These are phyloP conservation scores for Chouioia cunea DNA, from an alignment of 2,888 invertebrate genomes.

Conservation along the genomic window DNA sequence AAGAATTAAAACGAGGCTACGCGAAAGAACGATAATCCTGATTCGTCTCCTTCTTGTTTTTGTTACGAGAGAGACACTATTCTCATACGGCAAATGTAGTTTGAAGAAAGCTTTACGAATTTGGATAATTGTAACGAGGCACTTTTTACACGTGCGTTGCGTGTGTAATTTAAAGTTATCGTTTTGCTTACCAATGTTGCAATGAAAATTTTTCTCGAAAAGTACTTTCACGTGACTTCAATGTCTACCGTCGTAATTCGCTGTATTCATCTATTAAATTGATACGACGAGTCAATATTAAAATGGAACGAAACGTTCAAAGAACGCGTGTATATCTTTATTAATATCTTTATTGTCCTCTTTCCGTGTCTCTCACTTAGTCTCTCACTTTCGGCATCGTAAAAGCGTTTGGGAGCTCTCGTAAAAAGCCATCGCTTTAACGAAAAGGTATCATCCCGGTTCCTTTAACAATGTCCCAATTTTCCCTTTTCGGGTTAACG, in stretches of 20 bases:
- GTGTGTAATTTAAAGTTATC: background rate
- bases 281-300: too few relatives aligned
- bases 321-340: too few relatives aligned
- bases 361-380: background rate
- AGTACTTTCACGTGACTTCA: conserved; percentile 7
- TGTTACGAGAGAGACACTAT: conserved; percentile 23
- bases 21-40: conserved; percentile 19
- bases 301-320: too few relatives aligned
- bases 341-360: too few relatives aligned
- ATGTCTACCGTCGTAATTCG: too few relatives aligned
- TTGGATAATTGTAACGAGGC: conserved; percentile 2
- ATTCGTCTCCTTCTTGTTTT: conserved; percentile 18
- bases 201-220: too few relatives aligned
- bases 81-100: background rate
- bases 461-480: conserved; percentile 17
- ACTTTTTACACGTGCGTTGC: too few relatives aligned
- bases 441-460: too few relatives aligned
- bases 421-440: too few relatives aligned
- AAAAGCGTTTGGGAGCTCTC: conserved; percentile 1
- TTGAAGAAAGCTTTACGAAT: conserved; percentile 31
- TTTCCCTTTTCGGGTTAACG: conserved; percentile 21
- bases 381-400: background rate
- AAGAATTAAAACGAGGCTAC: background rate
- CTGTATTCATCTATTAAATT: too few relatives aligned
- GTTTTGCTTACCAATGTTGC: too few relatives aligned